Percentiles rank a stretch among this genome's conserved stretches.
phyloP scores from a whole-genome alignment of 2,113 vertebrate genomes.

The Ancistrus triradiatus region DNA sequence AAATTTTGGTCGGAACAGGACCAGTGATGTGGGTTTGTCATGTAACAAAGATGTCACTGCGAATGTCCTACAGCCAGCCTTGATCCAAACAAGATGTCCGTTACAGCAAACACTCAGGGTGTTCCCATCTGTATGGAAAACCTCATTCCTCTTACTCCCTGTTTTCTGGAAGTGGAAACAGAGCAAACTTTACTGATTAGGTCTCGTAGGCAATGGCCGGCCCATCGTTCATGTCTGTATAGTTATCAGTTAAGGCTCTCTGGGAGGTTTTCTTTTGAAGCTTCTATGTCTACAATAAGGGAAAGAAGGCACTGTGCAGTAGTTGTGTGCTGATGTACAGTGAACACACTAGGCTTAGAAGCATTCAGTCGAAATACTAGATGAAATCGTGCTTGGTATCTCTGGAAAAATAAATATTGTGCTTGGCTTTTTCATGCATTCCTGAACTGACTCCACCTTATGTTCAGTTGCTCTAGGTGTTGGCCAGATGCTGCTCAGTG shows the following conservation, averaged over 20 bases:
- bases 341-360: too few relatives aligned
- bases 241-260: constrained; percentile 1
- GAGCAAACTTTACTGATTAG: constrained; percentile 2
- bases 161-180: background rate
- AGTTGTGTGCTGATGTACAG: background rate
- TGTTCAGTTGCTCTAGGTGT: too few relatives aligned
- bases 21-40: background rate
- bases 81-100: background rate
- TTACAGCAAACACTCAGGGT: background rate
- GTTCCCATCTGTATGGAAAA: background rate
- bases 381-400: too few relatives aligned
- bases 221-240: constrained; percentile 12
- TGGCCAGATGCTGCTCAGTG: too few relatives aligned
- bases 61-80: background rate
- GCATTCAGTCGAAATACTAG: too few relatives aligned
- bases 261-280: constrained; percentile 22
- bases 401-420: too few relatives aligned
- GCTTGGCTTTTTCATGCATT: too few relatives aligned
- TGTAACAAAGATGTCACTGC: background rate
- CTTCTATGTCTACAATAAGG: too few relatives aligned
- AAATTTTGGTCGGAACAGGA: background rate
- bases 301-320: background rate
- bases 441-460: too few relatives aligned
- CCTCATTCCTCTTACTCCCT: background rate
- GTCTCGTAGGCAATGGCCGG: constrained; percentile 1